phyloP scores from a whole-genome alignment of 2,113 vertebrate species.

The Hippolais icterina region DNA sequence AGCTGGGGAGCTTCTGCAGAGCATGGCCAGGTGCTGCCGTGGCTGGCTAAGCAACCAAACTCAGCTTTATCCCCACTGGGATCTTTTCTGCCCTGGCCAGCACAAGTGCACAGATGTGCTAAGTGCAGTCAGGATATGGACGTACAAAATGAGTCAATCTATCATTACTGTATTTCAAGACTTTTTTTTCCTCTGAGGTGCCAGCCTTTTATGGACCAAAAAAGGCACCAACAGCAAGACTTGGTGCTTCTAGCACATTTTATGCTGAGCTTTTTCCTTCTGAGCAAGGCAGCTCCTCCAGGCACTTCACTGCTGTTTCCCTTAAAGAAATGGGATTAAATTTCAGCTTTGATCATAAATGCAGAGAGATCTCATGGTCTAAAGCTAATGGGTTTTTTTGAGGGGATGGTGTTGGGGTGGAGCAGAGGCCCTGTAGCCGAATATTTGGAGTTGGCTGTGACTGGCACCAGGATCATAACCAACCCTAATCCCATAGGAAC shows the following conservation, averaged over 20 bases:
- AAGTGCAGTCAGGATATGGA: background rate
- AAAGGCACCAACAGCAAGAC: background rate
- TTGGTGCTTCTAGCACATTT: background rate
- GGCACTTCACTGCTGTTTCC: background rate
- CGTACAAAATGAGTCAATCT: background rate
- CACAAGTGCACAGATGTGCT: background rate
- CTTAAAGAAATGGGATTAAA: background rate
- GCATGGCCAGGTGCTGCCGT: background rate
- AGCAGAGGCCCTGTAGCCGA: background rate
- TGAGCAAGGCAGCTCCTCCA: background rate
- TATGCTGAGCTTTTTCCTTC: background rate
- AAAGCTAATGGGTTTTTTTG: background rate
- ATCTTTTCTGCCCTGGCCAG: background rate
- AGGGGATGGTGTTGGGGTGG: background rate
- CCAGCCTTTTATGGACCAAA: background rate
- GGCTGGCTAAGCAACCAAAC: background rate
- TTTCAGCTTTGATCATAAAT: background rate
- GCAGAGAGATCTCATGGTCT: background rate
- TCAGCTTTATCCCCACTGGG: background rate
- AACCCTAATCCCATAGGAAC: rapidly evolving
- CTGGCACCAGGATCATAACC: background rate
- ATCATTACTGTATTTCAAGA: background rate
- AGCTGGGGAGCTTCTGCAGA: background rate
- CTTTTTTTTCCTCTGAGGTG: background rate
- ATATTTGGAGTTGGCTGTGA: background rate